phyloP scores from a whole-genome alignment of 2,888 invertebrate species.

The Drosophila setosimentum region DNA sequence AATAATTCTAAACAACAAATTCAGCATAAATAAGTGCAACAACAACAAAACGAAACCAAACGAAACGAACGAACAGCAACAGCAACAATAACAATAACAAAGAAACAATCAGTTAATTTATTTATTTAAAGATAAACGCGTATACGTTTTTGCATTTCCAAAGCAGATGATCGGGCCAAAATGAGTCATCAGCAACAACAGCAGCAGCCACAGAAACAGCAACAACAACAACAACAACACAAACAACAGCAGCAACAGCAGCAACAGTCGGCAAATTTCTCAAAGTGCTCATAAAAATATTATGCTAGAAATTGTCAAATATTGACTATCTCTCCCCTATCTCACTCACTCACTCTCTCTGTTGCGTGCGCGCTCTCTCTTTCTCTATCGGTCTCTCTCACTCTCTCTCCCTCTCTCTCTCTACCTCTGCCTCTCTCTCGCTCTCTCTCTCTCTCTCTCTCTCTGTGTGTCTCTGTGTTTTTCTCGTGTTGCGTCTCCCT shows the following conservation, averaged over 20 bases:
- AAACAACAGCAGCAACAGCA: slow-evolving; percentile 28
- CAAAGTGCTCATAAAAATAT: slow-evolving; percentile 67
- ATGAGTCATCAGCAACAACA: slow-evolving; percentile 60
- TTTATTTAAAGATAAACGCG: slow-evolving; percentile 59
- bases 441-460: background rate
- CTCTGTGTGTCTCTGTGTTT: background rate
- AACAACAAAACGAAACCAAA: slow-evolving; percentile 22
- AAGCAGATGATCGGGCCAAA: slow-evolving; percentile 55
- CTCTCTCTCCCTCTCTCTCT: slow-evolving; percentile 23
- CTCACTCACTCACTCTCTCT: slow-evolving; percentile 17
- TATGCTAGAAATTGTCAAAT: slow-evolving; percentile 60
- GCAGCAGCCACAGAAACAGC: slow-evolving; percentile 40
- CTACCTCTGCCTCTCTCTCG: slow-evolving; percentile 41
- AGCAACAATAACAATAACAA: slow-evolving; percentile 34
- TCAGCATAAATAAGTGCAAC: slow-evolving; percentile 41
- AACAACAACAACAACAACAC: slow-evolving; percentile 33
- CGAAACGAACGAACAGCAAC: slow-evolving; percentile 16
- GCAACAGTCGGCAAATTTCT: slow-evolving; percentile 39
- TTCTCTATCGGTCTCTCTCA: slow-evolving; percentile 28
- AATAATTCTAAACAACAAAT: slow-evolving; percentile 35
- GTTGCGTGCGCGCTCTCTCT: too few relatives aligned
- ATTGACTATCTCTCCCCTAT: slow-evolving; percentile 43
- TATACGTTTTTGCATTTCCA: slow-evolving; percentile 51
- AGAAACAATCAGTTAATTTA: slow-evolving; percentile 47
- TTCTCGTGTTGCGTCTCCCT: slow-evolving; percentile 34